Base-by-base conservation (phyloP, 2,797 vertebrate species). In the Natrix natrix region DNA sequence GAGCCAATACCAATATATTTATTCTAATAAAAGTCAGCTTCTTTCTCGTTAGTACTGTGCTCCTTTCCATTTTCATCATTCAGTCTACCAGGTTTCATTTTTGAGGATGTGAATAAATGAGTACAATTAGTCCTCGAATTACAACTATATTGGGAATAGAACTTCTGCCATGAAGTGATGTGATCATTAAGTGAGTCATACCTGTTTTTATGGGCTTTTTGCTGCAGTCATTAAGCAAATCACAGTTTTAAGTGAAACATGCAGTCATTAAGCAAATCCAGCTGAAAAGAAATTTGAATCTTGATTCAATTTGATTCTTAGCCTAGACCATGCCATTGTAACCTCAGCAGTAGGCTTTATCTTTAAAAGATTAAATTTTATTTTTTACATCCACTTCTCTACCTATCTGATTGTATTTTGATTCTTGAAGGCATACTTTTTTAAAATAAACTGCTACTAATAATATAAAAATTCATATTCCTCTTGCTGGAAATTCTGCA, bases 401-500 rank as follows among this genome's bases (percentile, higher is more conserved):
- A 28, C 52, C 54, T 4, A 43, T 37, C 32, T 7, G 8, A 8
- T 6, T 54, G 17, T 22, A 48, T 52, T 86, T 95, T 92, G 54
- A 91, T 89, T 94, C 94, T 93, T 93, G 91, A 57, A 95, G 94
- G 93, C 37, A 60, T 87, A 54, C 91, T 89, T 87, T 66, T 48
- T 55, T 43, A 37, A 2, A 48, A 26, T 66, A 20, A 63, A 16
- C 93, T 93, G 87, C 57, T 0, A 74, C 92, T 54, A 94, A 94
- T 95, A 96, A 96, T 94, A 96, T 92, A 93, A 94, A 95, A 95
- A 95, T 96, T 95, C 90, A 91, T 74, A 95, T 20, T 87, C 43
- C 91, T 93, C 93, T 96, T 94, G 95, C 91, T 95, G n/a, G 26
- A 94, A 0, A 90, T 91, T 90, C 93, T 96, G 91, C 37, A 59